Conservation (phyloP, 2,113 vertebrate species). For the Periophthalmodon schlosseri region DNA sequence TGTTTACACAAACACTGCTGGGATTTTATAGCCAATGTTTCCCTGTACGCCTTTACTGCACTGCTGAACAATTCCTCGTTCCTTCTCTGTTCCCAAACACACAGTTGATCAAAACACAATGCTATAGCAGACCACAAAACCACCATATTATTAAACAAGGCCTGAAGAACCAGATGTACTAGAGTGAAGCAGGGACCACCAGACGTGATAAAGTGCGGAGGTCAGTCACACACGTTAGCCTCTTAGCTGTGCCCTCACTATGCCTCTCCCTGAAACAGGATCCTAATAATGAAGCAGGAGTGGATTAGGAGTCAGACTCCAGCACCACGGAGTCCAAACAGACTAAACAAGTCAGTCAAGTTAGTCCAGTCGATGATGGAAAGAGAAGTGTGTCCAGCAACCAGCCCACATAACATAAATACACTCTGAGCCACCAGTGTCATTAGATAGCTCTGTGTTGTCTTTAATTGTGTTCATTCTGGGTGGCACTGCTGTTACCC, state of each 20-base stretch:
- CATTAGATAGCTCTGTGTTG: conserved; percentile 76
- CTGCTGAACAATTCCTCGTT: conserved; percentile 53
- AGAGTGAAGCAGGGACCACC: conserved; percentile 82
- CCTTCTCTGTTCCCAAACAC: conserved; percentile 64
- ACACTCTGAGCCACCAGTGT: conserved; percentile 65
- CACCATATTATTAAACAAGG: conserved; percentile 57
- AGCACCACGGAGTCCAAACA: conserved; percentile 80
- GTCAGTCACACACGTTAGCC: conserved; percentile 65
- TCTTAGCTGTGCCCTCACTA: conserved; percentile 42
- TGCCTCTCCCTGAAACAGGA: conserved; percentile 82
- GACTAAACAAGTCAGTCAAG: conserved; percentile 84
- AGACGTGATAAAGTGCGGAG: conserved; percentile 80
- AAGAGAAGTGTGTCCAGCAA: conserved; percentile 72
- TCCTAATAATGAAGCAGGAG: conserved; percentile 84
- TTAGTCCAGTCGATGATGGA: conserved; percentile 76
- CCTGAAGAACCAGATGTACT: conserved; percentile 53
- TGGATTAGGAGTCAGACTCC: conserved; percentile 85
- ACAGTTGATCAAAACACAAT: conserved; percentile 61
- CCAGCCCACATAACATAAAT: conserved; percentile 82
- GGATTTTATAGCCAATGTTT: conserved; percentile 75
- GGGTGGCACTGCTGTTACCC: conserved; percentile 73
- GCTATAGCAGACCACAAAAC: conserved; percentile 55
- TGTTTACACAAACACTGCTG: conserved; percentile 77
- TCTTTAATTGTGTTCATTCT: conserved; percentile 72
- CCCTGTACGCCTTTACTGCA: conserved; percentile 63